Evolutionary conservation across 2,888 invertebrate genomes (phyloP), one percentile per base, ranked within the genome.

Genomic region (Cinara cedri): DNA sequence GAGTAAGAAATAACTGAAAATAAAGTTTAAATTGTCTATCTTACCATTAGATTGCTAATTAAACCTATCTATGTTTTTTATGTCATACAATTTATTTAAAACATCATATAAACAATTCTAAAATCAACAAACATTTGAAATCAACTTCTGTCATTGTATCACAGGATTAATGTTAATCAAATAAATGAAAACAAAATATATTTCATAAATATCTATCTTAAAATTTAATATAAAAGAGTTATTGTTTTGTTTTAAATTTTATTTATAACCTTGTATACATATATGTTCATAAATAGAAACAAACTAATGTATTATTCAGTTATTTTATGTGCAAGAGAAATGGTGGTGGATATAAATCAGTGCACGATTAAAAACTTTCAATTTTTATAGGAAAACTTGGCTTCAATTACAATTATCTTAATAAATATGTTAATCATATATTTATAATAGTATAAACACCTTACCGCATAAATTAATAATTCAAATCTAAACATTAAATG

Each of bases 341-440:
- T 66, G 75, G 75, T 76, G 75, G 66, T 55, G 75, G 75, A 66
- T 76, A 26, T 55, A 54, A 55, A 76, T 65, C 55, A 26, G 46
- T 76, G 75, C 75, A 76, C 55, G 75, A 26, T 66, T 51, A 55
- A 54, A 72, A 55, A 66, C 19, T 0, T 62, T 66, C 14, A 46
- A 57, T 55, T 55, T 6, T 66, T 24, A 16, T 13, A 76, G 13
- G 16, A 55, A 9, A 66, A 66, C 66, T 65, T 46, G 11, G 75
- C 75, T 76, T 76, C 14, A 76, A 66, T 26, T 66, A 44, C 44
- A 65, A 75, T 65, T 55, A 44, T 42, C 24, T 72, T 26, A 55
- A 46, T 55, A 55, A 24, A 44, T 24, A 21, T 42, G 16, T 75
- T 72, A 60, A 72, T 60, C 26, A 11, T 46, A 16, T 72, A 71